These are phyloP conservation scores for Pangasianodon gigas DNA, from an alignment of 2,113 vertebrate species.

Conservation along the genomic window DNA sequence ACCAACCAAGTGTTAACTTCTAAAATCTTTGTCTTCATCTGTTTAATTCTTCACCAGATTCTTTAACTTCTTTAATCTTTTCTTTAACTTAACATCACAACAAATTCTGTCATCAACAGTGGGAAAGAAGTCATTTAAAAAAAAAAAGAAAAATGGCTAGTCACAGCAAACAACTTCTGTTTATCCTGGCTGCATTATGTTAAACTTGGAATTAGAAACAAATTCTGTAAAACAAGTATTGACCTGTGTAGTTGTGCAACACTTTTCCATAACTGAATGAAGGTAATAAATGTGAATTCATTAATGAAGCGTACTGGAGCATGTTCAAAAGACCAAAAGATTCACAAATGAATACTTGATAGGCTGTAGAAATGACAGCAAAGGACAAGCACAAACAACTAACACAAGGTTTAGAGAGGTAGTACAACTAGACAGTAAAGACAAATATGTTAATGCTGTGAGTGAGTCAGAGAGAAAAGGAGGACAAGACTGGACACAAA, in stretches of 20 bases:
- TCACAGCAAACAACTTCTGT: background rate
- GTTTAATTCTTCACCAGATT: background rate
- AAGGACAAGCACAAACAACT: background rate
- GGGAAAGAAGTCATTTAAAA: background rate
- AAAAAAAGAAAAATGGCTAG: background rate
- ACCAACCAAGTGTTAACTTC: background rate
- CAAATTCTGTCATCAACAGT: background rate
- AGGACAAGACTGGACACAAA: background rate
- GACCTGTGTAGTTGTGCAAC: background rate
- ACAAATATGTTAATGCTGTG: background rate
- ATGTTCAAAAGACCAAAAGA: background rate
- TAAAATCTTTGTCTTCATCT: background rate
- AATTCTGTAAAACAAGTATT: constrained; percentile 7
- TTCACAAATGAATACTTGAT: background rate
- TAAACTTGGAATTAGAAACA: background rate
- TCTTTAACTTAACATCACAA: background rate
- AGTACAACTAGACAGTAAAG: background rate
- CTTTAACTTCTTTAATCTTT: background rate
- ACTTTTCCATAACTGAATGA: background rate
- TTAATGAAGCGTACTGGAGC: background rate
- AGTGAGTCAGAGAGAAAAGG: constrained; percentile 15
- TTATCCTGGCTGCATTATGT: background rate
- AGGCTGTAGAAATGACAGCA: background rate
- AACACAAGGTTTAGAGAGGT: background rate
- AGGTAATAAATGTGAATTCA: background rate